These are phyloP conservation scores for Globodera ellingtonae DNA, from an alignment of 1,140 invertebrate genomes.

Conservation along the genomic window DNA sequence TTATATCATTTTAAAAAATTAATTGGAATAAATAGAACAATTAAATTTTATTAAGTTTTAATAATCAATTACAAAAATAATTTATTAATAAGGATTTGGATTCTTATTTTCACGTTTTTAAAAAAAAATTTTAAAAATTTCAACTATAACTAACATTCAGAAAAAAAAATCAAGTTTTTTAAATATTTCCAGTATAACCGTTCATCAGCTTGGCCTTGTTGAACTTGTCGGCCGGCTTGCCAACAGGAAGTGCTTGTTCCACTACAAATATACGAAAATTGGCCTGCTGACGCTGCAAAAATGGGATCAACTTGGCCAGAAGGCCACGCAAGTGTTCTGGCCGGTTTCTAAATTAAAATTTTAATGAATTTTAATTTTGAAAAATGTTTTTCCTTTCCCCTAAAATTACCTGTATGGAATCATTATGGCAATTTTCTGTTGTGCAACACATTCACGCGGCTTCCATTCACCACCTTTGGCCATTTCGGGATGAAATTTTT, in stretches of 20 bases:
- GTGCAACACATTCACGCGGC: constrained; percentile 41
- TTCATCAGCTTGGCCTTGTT: constrained; percentile 13
- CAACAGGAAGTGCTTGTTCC: constrained; percentile 3
- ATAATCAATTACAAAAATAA: neutral
- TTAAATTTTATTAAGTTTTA: too few relatives aligned
- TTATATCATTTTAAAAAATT: neutral
- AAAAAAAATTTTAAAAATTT: neutral
- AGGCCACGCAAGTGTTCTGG: constrained; percentile 9
- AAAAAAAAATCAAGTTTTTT: neutral
- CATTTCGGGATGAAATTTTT: constrained; percentile 38
- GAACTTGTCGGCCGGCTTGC: neutral
- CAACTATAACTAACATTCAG: neutral
- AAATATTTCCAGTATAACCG: neutral
- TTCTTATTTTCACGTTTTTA: too few relatives aligned
- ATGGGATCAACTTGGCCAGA: constrained; percentile 6
- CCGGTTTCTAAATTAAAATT: constrained; percentile 4
- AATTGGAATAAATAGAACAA: too few relatives aligned
- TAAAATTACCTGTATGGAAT: constrained; percentile 78
- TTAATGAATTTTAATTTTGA: neutral
- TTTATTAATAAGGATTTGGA: neutral
- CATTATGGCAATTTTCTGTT: constrained; percentile 75
- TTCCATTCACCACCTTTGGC: constrained; percentile 45
- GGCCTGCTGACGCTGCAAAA: constrained; percentile 22
- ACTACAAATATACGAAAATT: constrained; percentile 19
- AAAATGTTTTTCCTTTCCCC: neutral